Evolutionary conservation across 2,113 vertebrate genomes (phyloP).

Genomic region (Antennarius striatus): DNA sequence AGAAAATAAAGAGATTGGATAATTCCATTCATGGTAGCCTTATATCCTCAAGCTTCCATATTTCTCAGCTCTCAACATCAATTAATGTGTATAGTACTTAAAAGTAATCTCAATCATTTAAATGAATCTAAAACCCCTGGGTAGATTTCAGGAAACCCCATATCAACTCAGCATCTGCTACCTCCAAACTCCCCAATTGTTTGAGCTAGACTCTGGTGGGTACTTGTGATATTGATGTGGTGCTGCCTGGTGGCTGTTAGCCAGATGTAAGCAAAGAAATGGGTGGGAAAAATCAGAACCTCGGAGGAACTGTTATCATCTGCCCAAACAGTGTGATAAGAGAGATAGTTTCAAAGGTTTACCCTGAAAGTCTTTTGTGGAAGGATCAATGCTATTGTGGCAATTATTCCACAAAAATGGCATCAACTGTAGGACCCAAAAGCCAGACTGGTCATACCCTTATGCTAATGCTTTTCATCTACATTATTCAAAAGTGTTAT

Average conservation of each 20-base stretch:
- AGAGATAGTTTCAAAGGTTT: constrained; percentile 40
- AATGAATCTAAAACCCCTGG: constrained; percentile 77
- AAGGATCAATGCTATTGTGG: constrained; percentile 31
- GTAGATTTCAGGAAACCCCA: constrained; percentile 58
- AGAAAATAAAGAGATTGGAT: constrained; percentile 53
- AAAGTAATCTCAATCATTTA: constrained; percentile 80
- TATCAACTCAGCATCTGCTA: constrained; percentile 78
- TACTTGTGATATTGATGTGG: constrained; percentile 77
- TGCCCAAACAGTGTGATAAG: constrained; percentile 41
- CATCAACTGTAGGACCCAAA: constrained; percentile 34
- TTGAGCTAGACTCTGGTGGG: constrained; percentile 72
- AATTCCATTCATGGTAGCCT: constrained; percentile 55
- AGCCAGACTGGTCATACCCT: constrained; percentile 40
- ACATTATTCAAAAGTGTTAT: not conserved
- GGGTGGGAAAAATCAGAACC: constrained; percentile 68
- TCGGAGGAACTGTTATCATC: constrained; percentile 42
- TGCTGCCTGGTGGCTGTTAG: constrained; percentile 67
- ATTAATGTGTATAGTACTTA: constrained; percentile 73
- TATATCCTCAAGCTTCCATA: constrained; percentile 58
- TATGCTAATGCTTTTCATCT: not conserved
- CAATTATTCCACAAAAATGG: constrained; percentile 29
- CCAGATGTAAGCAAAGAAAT: constrained; percentile 71
- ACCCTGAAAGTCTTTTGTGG: constrained; percentile 33
- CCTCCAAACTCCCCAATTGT: constrained; percentile 72
- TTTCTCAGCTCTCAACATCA: constrained; percentile 68